Evolutionary conservation across 1,140 invertebrate species (phyloP).

Genomic region (Odontomachus brunneus): DNA sequence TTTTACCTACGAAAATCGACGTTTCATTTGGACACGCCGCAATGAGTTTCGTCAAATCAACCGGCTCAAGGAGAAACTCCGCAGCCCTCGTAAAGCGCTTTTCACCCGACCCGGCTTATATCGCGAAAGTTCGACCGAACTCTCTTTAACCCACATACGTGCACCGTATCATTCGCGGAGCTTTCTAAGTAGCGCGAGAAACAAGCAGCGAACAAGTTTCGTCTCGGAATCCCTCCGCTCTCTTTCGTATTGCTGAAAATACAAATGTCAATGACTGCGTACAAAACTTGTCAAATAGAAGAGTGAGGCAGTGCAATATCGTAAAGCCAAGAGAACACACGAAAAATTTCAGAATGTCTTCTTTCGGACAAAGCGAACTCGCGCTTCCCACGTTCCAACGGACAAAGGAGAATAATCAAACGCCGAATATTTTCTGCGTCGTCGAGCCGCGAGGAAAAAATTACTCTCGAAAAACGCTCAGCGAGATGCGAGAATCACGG

Average conservation of each 20-base stretch:
- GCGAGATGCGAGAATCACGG: neutral
- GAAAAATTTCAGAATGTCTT: conserved; percentile 25
- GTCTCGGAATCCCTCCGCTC: conserved; percentile 11
- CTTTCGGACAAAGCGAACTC: neutral
- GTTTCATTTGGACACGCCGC: conserved; percentile 39
- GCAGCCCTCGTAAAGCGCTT: conserved; percentile 53
- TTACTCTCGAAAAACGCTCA: neutral
- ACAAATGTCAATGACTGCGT: conserved; percentile 47
- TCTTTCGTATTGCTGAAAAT: conserved; percentile 43
- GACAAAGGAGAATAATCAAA: conserved; percentile 7
- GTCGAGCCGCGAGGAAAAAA: neutral
- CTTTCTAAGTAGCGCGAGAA: conserved; percentile 52
- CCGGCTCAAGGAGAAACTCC: conserved; percentile 55
- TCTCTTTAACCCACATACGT: conserved; percentile 62
- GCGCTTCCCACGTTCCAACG: too few relatives aligned
- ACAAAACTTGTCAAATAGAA: conserved; percentile 21
- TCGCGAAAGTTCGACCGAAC: conserved; percentile 55
- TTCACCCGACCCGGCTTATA: conserved; percentile 55
- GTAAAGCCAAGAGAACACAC: conserved; percentile 14
- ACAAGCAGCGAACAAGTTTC: conserved; percentile 51
- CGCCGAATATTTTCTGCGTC: neutral
- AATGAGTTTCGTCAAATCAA: conserved; percentile 56
- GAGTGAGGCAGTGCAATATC: conserved; percentile 3
- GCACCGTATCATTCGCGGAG: conserved; percentile 51
- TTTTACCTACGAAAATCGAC: conserved; percentile 49